Conservation (phyloP, 2,888 invertebrate species). For the Hypolimnas misippus region DNA sequence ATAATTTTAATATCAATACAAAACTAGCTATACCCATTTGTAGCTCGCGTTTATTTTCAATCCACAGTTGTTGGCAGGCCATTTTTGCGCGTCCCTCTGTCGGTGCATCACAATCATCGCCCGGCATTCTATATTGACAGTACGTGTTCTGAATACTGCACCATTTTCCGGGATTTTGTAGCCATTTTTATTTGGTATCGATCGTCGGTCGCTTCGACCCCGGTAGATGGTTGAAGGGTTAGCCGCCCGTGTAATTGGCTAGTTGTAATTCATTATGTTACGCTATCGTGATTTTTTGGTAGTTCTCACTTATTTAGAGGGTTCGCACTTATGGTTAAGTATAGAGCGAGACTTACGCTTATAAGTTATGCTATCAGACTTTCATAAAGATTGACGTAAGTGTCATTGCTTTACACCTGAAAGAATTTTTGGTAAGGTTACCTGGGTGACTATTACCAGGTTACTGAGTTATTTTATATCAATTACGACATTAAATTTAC, state of each 20-base stretch:
- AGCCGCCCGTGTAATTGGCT: constrained; percentile 76
- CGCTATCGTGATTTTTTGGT: constrained; percentile 61
- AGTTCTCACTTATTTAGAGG: constrained; percentile 47
- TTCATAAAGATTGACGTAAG: no score
- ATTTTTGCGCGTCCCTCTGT: constrained; percentile 63
- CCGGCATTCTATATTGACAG: constrained; percentile 79
- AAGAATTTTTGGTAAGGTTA: no score
- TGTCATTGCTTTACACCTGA: no score
- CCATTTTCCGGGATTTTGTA: constrained; percentile 75
- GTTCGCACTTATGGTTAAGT: neutral
- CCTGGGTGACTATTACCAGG: no score
- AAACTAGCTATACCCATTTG: constrained; percentile 36
- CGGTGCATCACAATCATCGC: constrained; percentile 81
- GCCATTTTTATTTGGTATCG: constrained; percentile 80
- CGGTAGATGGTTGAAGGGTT: constrained; percentile 73
- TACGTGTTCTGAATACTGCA: constrained; percentile 76
- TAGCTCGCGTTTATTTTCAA: constrained; percentile 68
- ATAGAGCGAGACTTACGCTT: no score
- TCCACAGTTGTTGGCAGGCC: constrained; percentile 60
- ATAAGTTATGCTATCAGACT: no score
- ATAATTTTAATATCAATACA: constrained; percentile 3
- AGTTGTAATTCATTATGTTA: constrained; percentile 80
- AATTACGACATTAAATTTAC: no score
- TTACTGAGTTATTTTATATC: no score
- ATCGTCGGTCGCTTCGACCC: constrained; percentile 52